These are phyloP conservation scores for Therioaphis trifolii DNA, from an alignment of 2,888 invertebrate species.

Conservation along the genomic window DNA sequence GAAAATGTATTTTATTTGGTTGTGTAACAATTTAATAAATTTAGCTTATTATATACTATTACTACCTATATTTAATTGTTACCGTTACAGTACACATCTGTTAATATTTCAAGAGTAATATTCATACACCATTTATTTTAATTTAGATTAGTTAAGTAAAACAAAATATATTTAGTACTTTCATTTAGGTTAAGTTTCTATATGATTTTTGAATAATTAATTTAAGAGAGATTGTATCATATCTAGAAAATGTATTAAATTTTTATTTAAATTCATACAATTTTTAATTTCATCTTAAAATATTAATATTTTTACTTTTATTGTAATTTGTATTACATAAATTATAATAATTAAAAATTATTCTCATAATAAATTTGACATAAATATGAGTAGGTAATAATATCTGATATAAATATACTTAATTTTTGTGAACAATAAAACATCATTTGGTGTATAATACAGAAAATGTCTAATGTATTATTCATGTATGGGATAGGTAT, in stretches of 20 bases:
- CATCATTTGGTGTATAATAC: too few relatives aligned
- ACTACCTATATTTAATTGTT: slow-evolving; percentile 17
- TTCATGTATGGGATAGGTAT: too few relatives aligned
- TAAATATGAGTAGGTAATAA: too few relatives aligned
- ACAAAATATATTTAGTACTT: background rate
- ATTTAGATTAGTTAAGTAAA: background rate
- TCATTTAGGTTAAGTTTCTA: background rate
- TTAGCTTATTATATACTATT: background rate
- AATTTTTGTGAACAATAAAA: too few relatives aligned
- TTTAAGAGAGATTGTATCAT: background rate
- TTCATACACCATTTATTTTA: slow-evolving; percentile 24
- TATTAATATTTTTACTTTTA: background rate
- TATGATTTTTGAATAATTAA: slow-evolving; percentile 4
- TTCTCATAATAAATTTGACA: too few relatives aligned
- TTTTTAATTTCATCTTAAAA: background rate
- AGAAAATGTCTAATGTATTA: too few relatives aligned
- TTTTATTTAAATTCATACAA: background rate
- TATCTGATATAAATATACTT: too few relatives aligned
- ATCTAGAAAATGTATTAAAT: background rate
- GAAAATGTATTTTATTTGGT: too few relatives aligned
- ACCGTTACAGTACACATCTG: slow-evolving; percentile 15
- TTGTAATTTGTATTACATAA: too few relatives aligned
- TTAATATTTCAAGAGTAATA: background rate
- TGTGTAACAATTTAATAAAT: too few relatives aligned
- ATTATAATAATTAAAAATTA: too few relatives aligned